phyloP scores from a whole-genome alignment of 1,140 invertebrate genomes.

The Zaprionus inermis region DNA sequence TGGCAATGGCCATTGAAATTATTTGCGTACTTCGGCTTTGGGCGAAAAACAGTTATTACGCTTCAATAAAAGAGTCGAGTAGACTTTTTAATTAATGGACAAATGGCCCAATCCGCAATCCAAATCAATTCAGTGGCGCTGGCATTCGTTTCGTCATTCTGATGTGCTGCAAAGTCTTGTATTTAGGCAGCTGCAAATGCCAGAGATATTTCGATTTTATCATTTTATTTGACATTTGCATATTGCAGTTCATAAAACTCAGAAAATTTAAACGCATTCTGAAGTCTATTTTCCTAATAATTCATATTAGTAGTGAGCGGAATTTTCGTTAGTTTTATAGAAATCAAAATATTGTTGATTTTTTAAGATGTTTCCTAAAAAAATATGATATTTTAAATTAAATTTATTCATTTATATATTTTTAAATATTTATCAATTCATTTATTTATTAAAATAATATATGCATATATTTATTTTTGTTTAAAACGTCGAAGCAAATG shows the following conservation, averaged over 20 bases:
- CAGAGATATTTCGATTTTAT: neutral
- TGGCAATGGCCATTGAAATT: slow-evolving; percentile 13
- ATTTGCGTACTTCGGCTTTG: slow-evolving; percentile 2
- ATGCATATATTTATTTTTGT: no score
- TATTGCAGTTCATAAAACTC: neutral
- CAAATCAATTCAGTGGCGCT: neutral
- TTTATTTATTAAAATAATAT: no score
- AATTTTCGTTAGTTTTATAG: no score
- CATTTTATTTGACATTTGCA: slow-evolving; percentile 1
- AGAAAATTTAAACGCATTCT: neutral
- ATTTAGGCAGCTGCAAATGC: neutral
- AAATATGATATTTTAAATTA: no score
- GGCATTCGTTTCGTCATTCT: neutral
- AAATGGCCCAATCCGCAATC: neutral
- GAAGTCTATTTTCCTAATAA: neutral
- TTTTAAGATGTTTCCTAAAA: no score
- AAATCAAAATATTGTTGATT: no score
- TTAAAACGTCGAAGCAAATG: no score
- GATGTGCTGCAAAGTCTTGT: slow-evolving; percentile 2
- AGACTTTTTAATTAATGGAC: slow-evolving; percentile 36
- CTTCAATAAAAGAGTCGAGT: slow-evolving; percentile 30
- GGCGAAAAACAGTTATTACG: slow-evolving; percentile 23
- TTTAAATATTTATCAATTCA: no score
- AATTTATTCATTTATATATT: no score
- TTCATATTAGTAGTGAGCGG: neutral